Conservation (phyloP, 2,113 vertebrate genomes). For the Penelope pileata region DNA sequence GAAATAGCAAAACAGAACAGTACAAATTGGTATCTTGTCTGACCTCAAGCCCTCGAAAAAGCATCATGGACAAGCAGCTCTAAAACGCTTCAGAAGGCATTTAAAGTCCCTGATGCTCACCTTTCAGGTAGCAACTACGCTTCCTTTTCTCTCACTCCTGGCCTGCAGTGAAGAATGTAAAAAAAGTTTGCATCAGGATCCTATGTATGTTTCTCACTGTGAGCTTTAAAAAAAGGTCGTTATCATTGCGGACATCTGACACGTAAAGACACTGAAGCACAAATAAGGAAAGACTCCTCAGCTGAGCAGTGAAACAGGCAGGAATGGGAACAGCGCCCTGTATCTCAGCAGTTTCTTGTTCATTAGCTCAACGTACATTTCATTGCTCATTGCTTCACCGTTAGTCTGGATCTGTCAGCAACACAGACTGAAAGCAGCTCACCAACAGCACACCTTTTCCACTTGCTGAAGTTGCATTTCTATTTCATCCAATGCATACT, state of each 20-base stretch:
- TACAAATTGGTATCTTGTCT: background rate
- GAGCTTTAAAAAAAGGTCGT: background rate
- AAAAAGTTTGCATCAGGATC: background rate
- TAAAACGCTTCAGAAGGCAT: background rate
- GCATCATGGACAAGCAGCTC: background rate
- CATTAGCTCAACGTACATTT: background rate
- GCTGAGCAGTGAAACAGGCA: background rate
- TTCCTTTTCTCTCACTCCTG: background rate
- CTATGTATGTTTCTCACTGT: background rate
- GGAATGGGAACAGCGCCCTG: background rate
- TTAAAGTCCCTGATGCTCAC: background rate
- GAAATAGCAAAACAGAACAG: background rate
- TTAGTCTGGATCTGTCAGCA: background rate
- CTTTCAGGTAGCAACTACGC: background rate
- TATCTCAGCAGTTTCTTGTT: background rate
- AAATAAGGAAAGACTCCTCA: background rate
- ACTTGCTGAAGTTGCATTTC: background rate
- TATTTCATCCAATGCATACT: background rate
- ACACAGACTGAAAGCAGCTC: background rate
- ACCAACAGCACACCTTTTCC: background rate
- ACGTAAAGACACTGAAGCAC: background rate
- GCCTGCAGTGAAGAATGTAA: background rate
- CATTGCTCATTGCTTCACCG: background rate
- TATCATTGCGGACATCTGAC: background rate
- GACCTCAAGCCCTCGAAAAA: background rate